Evolutionary conservation across 2,888 invertebrate genomes (phyloP).

Genomic region (Pomacea canaliculata): DNA sequence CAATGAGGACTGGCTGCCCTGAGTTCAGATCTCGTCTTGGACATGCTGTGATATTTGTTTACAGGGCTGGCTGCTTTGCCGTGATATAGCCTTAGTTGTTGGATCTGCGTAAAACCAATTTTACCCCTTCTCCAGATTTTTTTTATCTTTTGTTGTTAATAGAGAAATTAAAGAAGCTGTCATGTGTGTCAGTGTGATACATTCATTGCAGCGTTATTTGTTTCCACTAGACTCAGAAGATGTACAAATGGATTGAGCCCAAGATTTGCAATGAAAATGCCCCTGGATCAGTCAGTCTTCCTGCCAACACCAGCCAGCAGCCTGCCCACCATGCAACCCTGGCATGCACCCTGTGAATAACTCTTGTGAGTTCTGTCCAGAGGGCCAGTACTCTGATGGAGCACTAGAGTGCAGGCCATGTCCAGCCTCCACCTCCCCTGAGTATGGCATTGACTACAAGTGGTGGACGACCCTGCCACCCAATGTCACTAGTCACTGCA

Average conservation of each 20-base stretch:
- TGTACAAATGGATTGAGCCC: slow-evolving; percentile 74
- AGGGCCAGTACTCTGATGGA: slow-evolving; percentile 63
- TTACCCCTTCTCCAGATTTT: no score
- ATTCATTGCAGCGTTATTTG: slow-evolving; percentile 4
- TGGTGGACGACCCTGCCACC: slow-evolving; percentile 72
- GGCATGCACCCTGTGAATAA: slow-evolving; percentile 72
- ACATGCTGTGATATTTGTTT: no score
- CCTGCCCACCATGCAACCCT: slow-evolving; percentile 74
- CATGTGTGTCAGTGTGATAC: not conserved
- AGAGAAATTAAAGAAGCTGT: not conserved
- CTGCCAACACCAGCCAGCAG: slow-evolving; percentile 60
- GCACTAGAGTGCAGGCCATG: slow-evolving; percentile 47
- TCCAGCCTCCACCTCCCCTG: slow-evolving; percentile 71
- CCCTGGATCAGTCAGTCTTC: slow-evolving; percentile 69
- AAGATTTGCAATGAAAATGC: slow-evolving; percentile 72
- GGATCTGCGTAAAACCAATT: no score
- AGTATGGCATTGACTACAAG: slow-evolving; percentile 71
- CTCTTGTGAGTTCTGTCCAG: slow-evolving; percentile 72
- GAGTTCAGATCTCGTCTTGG: no score
- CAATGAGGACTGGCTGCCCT: no score
- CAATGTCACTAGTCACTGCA: slow-evolving; percentile 71
- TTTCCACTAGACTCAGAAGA: slow-evolving; percentile 67
- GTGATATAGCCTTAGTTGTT: no score
- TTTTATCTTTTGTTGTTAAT: no score
- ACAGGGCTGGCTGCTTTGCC: no score